Base-by-base conservation (phyloP, 2,797 vertebrate species). In the Pelobates cultripes region DNA sequence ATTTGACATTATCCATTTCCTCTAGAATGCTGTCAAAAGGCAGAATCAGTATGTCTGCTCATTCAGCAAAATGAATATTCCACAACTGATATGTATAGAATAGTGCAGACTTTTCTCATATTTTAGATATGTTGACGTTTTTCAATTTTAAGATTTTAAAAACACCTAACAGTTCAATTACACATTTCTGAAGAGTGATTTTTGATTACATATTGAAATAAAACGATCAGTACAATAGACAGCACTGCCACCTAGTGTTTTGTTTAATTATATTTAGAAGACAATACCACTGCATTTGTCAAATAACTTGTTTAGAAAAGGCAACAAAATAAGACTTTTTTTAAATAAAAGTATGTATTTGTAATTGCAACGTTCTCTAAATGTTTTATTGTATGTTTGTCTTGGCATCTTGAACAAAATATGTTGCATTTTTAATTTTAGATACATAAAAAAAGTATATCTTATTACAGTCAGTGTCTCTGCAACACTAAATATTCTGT, bases 201-300 rank as follows among this genome's bases (percentile, higher is more conserved):
- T 73, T 43, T 40, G 44, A 15, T 41, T 67, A 69, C 14, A 74
- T 28, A 15, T 63, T 75, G 17, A 42, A 47, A 53, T 67, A 47
- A 74, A 60, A 14, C 5, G 68, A 63, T 70, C 40, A 7, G 67
- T 75, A 42, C 43, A 45, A 43, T 70, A 45, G 82, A 42, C 73
- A 79, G 74, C 78, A 76, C 45, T 84, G 82, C 77, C 82, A 84
- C 78, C 82, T 84, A 79, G 73, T 75, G 82, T 66, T 43, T 75
- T 6, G 12, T 63, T 61, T 14, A 4, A 73, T 73, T 60, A 73
- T 51, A 42, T 61, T 57, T 40, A 47, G 1, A 28, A 28, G 28
- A 28, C 28, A 28, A 28, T 28, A 28, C 28, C 28, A 73, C 8
- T 57, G 14, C 14, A 12, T 57, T 14, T 14, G 13, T 57, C 13